Percentiles rank a stretch among this genome's conserved stretches.
phyloP scores from a whole-genome alignment of 2,888 invertebrate genomes.

The Caenorhabditis imperialis region DNA sequence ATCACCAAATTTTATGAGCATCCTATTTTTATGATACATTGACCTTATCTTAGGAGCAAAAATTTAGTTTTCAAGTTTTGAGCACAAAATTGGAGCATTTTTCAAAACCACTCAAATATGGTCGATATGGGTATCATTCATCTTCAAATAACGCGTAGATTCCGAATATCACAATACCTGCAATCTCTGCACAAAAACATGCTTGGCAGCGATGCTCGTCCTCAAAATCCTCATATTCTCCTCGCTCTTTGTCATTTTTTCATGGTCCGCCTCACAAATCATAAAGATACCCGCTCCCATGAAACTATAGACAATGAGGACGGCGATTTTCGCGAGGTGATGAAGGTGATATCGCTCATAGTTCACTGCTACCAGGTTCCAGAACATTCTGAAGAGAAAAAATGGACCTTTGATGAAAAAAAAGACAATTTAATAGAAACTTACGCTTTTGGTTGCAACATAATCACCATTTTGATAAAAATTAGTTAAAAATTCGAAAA shows the following conservation, averaged over 20 bases:
- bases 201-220: conserved; percentile 57
- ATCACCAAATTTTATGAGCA: too few species aligned
- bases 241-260: conserved; percentile 39
- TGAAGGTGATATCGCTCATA: conserved; percentile 70
- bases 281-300: conserved; percentile 70
- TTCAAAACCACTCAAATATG: too few species aligned
- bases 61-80: too few species aligned
- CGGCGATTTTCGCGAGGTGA: conserved; percentile 64
- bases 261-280: conserved; percentile 62
- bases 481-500: too few species aligned
- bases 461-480: too few species aligned
- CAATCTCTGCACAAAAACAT: conserved; percentile 50
- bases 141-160: too few species aligned
- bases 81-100: too few species aligned
- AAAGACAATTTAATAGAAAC: not conserved
- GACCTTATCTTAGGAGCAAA: too few species aligned
- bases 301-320: conserved; percentile 68
- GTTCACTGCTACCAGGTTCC: conserved; percentile 68
- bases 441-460: too few species aligned
- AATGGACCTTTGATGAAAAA: not conserved
- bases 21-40: too few species aligned
- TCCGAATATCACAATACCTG: too few species aligned
- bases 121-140: too few species aligned
- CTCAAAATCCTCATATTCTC: conserved; percentile 39
- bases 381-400: conserved; percentile 66